These are phyloP conservation scores for Ennomos quercinarius DNA, from an alignment of 2,888 invertebrate genomes.

Conservation along the genomic window DNA sequence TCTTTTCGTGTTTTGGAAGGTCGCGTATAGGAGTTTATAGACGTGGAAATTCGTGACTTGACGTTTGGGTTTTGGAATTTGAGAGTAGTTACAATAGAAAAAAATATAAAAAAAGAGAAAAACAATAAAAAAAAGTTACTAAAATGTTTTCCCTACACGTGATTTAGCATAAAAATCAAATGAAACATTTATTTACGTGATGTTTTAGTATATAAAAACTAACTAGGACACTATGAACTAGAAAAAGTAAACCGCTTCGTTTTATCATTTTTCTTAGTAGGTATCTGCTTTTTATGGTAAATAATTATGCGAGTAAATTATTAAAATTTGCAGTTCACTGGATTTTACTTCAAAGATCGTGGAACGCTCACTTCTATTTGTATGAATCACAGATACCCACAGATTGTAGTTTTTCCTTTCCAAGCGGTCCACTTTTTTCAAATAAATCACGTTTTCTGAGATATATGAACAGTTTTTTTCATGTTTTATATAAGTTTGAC, in stretches of 20 bases:
- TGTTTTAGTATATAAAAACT: too few species aligned
- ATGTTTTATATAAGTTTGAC: too few species aligned
- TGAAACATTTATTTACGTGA: too few species aligned
- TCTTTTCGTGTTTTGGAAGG: conserved; percentile 58
- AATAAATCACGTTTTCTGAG: conserved; percentile 13
- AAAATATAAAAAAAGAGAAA: too few species aligned
- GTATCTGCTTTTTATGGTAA: too few species aligned
- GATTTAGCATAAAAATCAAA: too few species aligned
- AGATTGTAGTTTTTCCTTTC: conserved; percentile 27
- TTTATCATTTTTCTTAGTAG: too few species aligned
- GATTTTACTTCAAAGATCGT: conserved; percentile 46
- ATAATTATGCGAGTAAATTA: conserved; percentile 42
- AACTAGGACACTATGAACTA: too few species aligned
- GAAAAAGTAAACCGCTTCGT: too few species aligned
- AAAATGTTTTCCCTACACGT: too few species aligned
- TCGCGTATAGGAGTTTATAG: conserved; percentile 9
- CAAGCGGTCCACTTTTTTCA: conserved; percentile 1
- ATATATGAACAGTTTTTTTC: too few species aligned
- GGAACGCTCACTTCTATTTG: conserved; percentile 32
- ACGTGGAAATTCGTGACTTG: background rate
- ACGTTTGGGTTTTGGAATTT: background rate
- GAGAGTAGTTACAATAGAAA: background rate
- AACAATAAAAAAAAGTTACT: too few species aligned
- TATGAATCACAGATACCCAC: conserved; percentile 15
- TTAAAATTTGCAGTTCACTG: conserved; percentile 56